Evolutionary conservation across 2,113 vertebrate species (phyloP).

Genomic region (Tychaedon coryphoeus): DNA sequence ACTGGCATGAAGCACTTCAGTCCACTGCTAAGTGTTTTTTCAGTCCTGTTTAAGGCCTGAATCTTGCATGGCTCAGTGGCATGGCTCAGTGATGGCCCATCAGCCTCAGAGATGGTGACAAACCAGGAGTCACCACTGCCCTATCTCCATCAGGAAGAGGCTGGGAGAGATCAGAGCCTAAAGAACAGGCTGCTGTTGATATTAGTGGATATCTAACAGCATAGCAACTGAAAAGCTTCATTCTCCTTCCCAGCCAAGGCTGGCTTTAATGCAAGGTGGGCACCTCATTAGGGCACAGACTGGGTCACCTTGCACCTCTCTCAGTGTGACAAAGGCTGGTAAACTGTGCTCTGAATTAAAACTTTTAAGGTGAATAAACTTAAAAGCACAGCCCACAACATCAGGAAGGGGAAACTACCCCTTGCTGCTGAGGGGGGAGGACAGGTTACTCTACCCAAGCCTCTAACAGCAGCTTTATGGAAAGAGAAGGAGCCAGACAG

Average conservation of each 20-base stretch:
- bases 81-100: background rate
- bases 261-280: background rate
- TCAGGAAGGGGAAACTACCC: background rate
- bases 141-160: fast-evolving
- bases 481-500: background rate
- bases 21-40: background rate
- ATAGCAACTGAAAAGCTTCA: background rate
- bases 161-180: background rate
- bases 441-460: background rate
- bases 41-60: background rate
- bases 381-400: background rate
- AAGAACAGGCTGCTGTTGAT: fast-evolving
- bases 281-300: background rate
- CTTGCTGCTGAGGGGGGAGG: background rate
- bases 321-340: background rate
- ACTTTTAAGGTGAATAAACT: background rate
- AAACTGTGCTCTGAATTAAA: background rate
- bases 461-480: background rate
- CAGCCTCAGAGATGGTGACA: background rate
- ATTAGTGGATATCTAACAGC: background rate
- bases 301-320: background rate
- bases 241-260: background rate
- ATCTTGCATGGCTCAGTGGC: background rate
- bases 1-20: background rate
- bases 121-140: background rate